phyloP scores from a whole-genome alignment of 2,888 invertebrate genomes.

The Tachina fera region DNA sequence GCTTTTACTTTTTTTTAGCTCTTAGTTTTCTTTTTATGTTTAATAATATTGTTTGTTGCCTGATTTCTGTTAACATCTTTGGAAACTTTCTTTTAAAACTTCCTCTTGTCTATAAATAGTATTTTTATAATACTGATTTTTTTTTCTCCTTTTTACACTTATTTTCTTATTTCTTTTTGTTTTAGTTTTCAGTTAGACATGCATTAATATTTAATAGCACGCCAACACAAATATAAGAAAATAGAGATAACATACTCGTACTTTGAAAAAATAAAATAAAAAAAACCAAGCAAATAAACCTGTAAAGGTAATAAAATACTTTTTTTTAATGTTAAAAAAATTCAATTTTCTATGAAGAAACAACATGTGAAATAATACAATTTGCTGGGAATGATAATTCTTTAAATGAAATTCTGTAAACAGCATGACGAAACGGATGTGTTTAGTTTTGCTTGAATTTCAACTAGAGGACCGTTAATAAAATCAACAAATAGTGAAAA shows the following conservation, averaged over 20 bases:
- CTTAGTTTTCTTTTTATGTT: background rate
- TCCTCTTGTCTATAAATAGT: background rate
- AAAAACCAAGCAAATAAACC: conserved; percentile 36
- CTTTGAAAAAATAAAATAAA: background rate
- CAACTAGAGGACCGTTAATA: background rate
- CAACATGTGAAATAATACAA: conserved; percentile 32
- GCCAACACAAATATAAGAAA: conserved; percentile 48
- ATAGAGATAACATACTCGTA: conserved; percentile 5
- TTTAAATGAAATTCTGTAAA: conserved; percentile 12
- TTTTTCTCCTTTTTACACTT: conserved; percentile 9
- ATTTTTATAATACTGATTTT: background rate
- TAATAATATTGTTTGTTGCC: conserved; percentile 24
- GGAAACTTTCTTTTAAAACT: conserved; percentile 27
- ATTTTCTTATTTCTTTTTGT: conserved; percentile 2
- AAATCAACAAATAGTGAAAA: background rate
- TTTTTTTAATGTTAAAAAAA: conserved; percentile 30
- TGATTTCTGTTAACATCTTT: conserved; percentile 20
- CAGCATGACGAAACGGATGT: conserved; percentile 54
- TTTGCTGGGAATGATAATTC: conserved; percentile 12
- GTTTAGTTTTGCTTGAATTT: conserved; percentile 12
- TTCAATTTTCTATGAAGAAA: conserved; percentile 23
- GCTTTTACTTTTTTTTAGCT: conserved; percentile 17
- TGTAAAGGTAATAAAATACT: conserved; percentile 60
- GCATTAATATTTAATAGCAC: conserved; percentile 68
- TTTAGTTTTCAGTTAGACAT: conserved; percentile 15